Evolutionary conservation across 2,888 invertebrate genomes (phyloP).

Genomic region (Blastobasis adustella): DNA sequence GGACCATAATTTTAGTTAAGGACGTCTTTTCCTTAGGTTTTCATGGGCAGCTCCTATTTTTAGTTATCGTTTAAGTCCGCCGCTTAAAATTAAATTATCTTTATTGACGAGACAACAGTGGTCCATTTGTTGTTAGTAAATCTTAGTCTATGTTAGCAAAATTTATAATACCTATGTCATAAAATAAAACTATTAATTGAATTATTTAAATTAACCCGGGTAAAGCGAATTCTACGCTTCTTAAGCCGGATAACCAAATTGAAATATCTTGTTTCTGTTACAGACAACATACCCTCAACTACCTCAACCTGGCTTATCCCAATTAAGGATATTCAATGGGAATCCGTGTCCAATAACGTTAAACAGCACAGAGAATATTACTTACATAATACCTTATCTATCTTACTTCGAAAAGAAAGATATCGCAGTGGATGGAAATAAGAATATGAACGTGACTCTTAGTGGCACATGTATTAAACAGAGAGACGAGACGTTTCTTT

Average conservation of each 20-base stretch:
- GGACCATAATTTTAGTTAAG: too few relatives aligned
- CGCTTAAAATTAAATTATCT: too few relatives aligned
- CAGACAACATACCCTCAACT: slow-evolving; percentile 75
- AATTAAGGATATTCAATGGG: slow-evolving; percentile 77
- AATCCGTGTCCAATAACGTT: slow-evolving; percentile 60
- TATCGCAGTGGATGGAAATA: slow-evolving; percentile 22
- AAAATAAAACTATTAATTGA: too few relatives aligned
- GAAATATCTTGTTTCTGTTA: slow-evolving; percentile 27
- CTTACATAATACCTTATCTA: slow-evolving; percentile 39
- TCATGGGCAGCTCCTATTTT: too few relatives aligned
- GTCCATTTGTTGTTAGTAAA: too few relatives aligned
- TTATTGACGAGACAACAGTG: too few relatives aligned
- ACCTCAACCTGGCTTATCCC: slow-evolving; percentile 68
- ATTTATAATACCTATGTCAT: too few relatives aligned
- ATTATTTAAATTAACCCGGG: too few relatives aligned
- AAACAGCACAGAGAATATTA: slow-evolving; percentile 41
- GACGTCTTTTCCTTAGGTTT: too few relatives aligned
- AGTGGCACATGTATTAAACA: slow-evolving; percentile 35
- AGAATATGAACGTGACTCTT: slow-evolving; percentile 27
- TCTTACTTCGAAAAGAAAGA: slow-evolving; percentile 37
- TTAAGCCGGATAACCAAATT: not conserved
- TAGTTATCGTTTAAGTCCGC: too few relatives aligned
- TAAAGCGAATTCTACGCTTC: too few relatives aligned
- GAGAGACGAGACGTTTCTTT: slow-evolving; percentile 25
- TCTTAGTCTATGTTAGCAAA: too few relatives aligned